Conservation (phyloP, 2,888 invertebrate genomes). For the Hypomecis punctinalis region DNA sequence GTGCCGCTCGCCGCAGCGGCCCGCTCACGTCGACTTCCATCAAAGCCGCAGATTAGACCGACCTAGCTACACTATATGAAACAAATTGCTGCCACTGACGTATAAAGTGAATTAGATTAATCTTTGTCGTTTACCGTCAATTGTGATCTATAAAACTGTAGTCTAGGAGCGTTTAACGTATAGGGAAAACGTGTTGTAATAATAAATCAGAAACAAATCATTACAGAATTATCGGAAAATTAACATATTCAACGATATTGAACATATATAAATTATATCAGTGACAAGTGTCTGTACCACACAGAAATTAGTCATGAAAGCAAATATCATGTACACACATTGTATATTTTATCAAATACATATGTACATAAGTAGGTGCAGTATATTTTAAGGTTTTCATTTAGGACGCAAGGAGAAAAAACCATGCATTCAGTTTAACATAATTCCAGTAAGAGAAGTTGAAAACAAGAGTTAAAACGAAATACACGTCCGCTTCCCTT, state of each 20-base stretch:
- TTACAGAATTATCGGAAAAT: too few species aligned
- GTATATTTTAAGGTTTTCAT: slow-evolving; percentile 7
- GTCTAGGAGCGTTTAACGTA: too few species aligned
- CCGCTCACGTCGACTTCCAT: slow-evolving; percentile 44
- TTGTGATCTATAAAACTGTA: too few species aligned
- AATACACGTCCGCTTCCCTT: slow-evolving; percentile 57
- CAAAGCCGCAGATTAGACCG: slow-evolving; percentile 44
- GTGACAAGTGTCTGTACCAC: too few species aligned
- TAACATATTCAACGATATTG: neutral
- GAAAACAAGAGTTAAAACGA: slow-evolving; percentile 50
- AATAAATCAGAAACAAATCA: too few species aligned
- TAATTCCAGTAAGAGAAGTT: slow-evolving; percentile 43
- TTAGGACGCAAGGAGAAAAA: slow-evolving; percentile 38
- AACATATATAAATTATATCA: too few species aligned
- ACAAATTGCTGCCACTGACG: slow-evolving; percentile 33
- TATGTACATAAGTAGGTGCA: too few species aligned
- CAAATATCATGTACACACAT: too few species aligned
- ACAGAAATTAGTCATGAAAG: too few species aligned
- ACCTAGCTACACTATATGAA: slow-evolving; percentile 36
- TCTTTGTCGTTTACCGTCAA: neutral
- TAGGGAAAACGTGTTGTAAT: too few species aligned
- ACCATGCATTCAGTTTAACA: slow-evolving; percentile 39
- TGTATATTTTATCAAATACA: too few species aligned
- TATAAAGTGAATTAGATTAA: slow-evolving; percentile 10
- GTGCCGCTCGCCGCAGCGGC: slow-evolving; percentile 46